A percentile compares a stretch with the other conserved stretches of the same genome.
Conservation (phyloP, 2,113 vertebrate genomes). For the Potamarius usumacintae region DNA sequence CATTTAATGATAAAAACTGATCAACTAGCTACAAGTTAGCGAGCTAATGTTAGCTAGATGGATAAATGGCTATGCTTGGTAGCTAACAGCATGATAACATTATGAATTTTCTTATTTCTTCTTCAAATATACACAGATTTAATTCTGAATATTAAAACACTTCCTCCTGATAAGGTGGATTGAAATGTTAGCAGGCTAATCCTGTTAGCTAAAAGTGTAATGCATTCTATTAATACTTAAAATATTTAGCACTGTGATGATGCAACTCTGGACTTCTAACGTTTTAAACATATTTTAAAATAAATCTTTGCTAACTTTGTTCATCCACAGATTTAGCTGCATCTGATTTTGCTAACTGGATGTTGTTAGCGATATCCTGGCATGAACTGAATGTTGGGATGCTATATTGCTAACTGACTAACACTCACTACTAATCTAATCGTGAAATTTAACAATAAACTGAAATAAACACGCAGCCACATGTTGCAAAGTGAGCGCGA, state of each 20-base stretch:
- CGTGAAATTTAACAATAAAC: background rate
- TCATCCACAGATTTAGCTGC: background rate
- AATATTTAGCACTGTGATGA: slow-evolving; percentile 1
- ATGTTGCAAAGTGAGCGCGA: background rate
- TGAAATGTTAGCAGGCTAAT: background rate
- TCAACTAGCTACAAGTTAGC: background rate
- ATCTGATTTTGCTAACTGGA: background rate
- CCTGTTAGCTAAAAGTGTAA: background rate
- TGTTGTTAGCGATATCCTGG: background rate
- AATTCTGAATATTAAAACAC: background rate
- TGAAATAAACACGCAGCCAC: background rate
- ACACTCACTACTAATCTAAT: background rate
- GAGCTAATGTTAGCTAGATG: background rate
- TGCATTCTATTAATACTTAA: background rate
- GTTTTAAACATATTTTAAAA: background rate
- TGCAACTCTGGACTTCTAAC: background rate
- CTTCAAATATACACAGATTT: background rate
- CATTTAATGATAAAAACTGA: background rate
- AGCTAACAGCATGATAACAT: background rate
- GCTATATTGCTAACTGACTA: background rate
- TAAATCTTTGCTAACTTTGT: background rate
- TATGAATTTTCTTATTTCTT: background rate
- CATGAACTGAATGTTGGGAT: background rate
- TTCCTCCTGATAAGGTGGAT: background rate
- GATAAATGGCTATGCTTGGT: background rate